Evolutionary conservation across 2,888 invertebrate species (phyloP).

Genomic region (Magallana nippona): DNA sequence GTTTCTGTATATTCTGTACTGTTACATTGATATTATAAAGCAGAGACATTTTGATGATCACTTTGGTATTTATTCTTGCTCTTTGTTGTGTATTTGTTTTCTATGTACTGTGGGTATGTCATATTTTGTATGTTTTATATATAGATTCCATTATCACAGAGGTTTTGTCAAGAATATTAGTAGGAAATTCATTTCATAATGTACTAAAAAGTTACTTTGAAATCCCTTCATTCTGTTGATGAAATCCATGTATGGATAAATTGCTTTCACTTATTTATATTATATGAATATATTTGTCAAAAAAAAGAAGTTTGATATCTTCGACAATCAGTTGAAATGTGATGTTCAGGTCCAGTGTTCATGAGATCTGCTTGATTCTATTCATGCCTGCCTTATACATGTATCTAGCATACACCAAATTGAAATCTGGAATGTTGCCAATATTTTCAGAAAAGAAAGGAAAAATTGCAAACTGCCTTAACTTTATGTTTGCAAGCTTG

Average conservation of each 20-base stretch:
- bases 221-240: no score
- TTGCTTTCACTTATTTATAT: neutral
- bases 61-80: no score
- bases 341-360: neutral
- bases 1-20: no score
- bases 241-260: neutral
- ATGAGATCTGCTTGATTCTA: neutral
- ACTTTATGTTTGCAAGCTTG: conserved; percentile 3
- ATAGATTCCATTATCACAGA: no score
- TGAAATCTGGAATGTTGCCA: conserved; percentile 25
- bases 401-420: neutral
- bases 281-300: neutral
- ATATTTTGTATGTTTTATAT: no score
- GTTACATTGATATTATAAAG: no score
- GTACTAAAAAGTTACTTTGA: no score
- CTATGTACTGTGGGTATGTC: no score
- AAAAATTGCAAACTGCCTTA: conserved; percentile 12
- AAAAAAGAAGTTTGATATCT: neutral
- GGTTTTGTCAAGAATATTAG: no score
- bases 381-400: neutral
- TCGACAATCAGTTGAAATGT: neutral
- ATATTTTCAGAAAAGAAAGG: neutral
- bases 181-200: no score
- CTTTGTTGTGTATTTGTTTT: no score
- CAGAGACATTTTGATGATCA: no score